Conservation (phyloP, 2,888 invertebrate species). For the Drosophila kuntzei region DNA sequence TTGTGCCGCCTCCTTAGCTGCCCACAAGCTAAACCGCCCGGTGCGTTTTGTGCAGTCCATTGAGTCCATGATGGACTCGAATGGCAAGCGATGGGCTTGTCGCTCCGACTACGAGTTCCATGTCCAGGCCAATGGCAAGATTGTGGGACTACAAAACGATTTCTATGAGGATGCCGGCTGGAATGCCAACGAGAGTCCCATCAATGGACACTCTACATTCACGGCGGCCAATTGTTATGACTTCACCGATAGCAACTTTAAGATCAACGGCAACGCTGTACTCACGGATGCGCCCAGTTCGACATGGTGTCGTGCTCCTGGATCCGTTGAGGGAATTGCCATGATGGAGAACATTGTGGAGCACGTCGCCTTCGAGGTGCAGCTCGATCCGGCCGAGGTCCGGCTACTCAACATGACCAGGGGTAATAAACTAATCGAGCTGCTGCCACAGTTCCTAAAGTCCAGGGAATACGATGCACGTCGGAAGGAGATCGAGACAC, state of each 20-base stretch:
- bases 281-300: conserved; percentile 90
- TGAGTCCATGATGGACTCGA: conserved; percentile 89
- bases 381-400: conserved; percentile 88
- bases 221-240: conserved; percentile 88
- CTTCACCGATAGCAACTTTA: conserved; percentile 88
- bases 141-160: conserved; percentile 88
- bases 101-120: conserved; percentile 89
- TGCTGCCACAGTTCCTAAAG: conserved; percentile 86
- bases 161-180: conserved; percentile 87
- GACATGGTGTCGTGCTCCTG: conserved; percentile 89
- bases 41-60: conserved; percentile 91
- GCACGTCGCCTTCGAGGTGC: conserved; percentile 87
- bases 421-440: conserved; percentile 83
- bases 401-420: conserved; percentile 86
- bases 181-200: conserved; percentile 86
- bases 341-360: conserved; percentile 89
- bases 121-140: conserved; percentile 88
- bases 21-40: conserved; percentile 87
- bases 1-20: conserved; percentile 90
- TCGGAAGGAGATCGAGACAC: conserved; percentile 87
- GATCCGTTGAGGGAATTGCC: conserved; percentile 88
- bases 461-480: conserved; percentile 87
- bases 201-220: conserved; percentile 73
- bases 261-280: conserved; percentile 88
- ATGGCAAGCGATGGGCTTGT: conserved; percentile 89